Base-by-base conservation (phyloP, 2,797 vertebrate genomes). In the Ambastaia sidthimunki region DNA sequence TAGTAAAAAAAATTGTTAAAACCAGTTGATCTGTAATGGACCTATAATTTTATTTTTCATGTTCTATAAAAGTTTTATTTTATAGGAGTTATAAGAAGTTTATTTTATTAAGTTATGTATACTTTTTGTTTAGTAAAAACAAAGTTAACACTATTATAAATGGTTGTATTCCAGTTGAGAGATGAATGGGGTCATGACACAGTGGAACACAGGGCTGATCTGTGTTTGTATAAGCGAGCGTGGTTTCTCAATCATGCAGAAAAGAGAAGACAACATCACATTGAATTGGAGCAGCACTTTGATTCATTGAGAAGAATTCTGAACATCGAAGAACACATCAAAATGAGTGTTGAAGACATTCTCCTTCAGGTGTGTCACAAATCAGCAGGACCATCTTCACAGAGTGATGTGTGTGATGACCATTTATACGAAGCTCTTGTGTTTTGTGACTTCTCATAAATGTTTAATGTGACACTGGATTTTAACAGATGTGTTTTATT, bases 341-440 rank as follows among this genome's bases (percentile, higher is more conserved):
- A n/a, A n/a, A 48, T 80, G 65, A 74, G 11, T 60, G 59, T 31
- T 19, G 7, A 55, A 34, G 80, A 80, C 25, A 76, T 86, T 73
- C 80, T 86, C n/a, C 44, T 28, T 63, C 76, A 84, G 85, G 85
- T 84, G 31, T n/a, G 71, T 44, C 63, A 65, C 5, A 19, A n/a
- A 18, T 19, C 37, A 34, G n/a, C 52, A 55, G 13, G 47, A 48
- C 15, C 47, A 50, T 50, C 47, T 48, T 12, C 47, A 48, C 12
- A 48, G 47, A 48, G 47, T 15, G 15, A 50, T 18, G 23, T 28
- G 28, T 16, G 25, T 62, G 21, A 59, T 59, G 57, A 59, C 34
- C 2, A 37, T 37, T 37, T 37, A 37, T 37, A 37, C 34, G 16
- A 12, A 28, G 13, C 10, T 28, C 1, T 63, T 60, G 2, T 12